phyloP scores from a whole-genome alignment of 2,888 invertebrate species.

The Nasonovia ribisnigri region DNA sequence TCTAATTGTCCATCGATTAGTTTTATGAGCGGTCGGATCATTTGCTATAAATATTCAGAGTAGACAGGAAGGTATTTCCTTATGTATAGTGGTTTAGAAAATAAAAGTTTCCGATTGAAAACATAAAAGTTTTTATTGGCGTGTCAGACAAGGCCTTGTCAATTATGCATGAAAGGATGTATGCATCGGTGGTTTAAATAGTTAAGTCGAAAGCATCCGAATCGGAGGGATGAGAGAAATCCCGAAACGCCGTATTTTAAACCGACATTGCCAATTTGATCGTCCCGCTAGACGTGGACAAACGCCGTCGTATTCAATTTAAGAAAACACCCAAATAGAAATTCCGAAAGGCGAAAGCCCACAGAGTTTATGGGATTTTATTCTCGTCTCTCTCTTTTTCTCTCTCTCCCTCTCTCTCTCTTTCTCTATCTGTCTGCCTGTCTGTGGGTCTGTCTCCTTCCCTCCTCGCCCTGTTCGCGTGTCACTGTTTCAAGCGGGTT shows the following conservation, averaged over 20 bases:
- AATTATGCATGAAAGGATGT: constrained; percentile 38
- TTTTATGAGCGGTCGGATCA: not conserved
- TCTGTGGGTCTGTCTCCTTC: not conserved
- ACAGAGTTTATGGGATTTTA: constrained; percentile 20
- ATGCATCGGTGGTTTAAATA: constrained; percentile 7
- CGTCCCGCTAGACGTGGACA: not conserved
- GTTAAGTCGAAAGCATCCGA: constrained; percentile 19
- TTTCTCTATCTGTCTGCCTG: not conserved
- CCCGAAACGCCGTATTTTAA: constrained; percentile 27
- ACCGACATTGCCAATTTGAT: constrained; percentile 31
- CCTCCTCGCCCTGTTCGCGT: not conserved
- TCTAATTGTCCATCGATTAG: not conserved
- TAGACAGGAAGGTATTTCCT: not conserved
- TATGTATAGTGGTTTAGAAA: not conserved
- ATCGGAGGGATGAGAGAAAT: not conserved
- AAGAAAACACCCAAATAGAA: not conserved
- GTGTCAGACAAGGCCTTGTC: constrained; percentile 40
- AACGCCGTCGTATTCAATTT: constrained; percentile 43
- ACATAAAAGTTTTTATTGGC: constrained; percentile 39
- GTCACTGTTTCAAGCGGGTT: not conserved
- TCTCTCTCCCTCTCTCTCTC: not conserved
- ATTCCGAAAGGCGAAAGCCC: constrained; percentile 7
- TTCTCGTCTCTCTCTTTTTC: not conserved
- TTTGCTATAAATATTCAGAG: not conserved
- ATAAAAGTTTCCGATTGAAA: not conserved